A percentile compares a stretch with the other conserved stretches of the same genome.
phyloP scores from a whole-genome alignment of 2,888 invertebrate genomes.

The Syrista parreyssii region DNA sequence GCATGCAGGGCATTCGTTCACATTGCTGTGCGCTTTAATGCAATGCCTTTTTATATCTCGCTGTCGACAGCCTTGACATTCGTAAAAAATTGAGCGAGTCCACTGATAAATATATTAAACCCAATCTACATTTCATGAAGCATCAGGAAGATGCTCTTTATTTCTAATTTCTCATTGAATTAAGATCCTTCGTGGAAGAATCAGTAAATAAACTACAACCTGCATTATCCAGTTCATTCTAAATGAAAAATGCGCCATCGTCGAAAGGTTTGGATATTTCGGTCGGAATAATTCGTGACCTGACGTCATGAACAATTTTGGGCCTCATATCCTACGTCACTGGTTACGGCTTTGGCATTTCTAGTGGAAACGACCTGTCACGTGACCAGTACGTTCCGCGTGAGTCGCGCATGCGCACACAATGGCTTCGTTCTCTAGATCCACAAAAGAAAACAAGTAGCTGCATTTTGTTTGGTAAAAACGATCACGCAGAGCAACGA shows the following conservation, averaged over 20 bases:
- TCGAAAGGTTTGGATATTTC: background rate
- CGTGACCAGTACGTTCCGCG: background rate
- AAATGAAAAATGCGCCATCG: background rate
- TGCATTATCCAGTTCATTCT: background rate
- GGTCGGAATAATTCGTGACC: background rate
- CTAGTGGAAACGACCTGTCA: background rate
- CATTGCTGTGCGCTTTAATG: background rate
- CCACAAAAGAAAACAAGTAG: background rate
- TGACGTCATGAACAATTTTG: background rate
- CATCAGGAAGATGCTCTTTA: background rate
- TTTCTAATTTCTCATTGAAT: background rate
- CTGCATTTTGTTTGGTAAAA: background rate
- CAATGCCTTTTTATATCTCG: background rate
- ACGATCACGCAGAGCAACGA: background rate
- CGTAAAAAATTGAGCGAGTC: background rate
- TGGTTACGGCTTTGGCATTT: background rate
- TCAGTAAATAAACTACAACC: background rate
- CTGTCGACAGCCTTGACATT: background rate
- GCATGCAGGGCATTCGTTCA: background rate
- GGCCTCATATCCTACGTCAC: background rate
- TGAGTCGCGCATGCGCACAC: background rate
- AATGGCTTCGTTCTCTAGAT: background rate
- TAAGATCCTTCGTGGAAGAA: background rate
- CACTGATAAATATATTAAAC: background rate
- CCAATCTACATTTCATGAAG: background rate